Base-by-base conservation (phyloP, 2,888 invertebrate genomes). In the Nomada fucata region DNA sequence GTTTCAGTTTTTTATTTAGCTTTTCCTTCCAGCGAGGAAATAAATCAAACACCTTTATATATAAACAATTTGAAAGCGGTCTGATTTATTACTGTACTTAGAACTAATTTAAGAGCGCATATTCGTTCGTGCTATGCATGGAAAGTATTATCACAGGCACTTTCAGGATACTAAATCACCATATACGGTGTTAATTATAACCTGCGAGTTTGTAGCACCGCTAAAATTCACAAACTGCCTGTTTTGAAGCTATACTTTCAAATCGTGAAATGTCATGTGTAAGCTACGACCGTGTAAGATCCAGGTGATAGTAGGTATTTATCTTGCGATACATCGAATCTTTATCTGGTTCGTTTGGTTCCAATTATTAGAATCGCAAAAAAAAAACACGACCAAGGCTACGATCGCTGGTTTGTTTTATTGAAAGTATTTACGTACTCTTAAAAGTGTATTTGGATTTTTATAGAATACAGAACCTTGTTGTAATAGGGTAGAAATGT, bases 211-310 rank as follows among this genome's bases (percentile, higher is more conserved):
- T 74, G 55, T 69, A 55, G 60, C 44, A 36, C 11, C 20, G 52
- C 26, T 64, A 53, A 70, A 79, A 75, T 75, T 69, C 70, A 36
- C 36, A 23, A 75, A 75, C 64, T 20, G 68, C 36, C 52, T 57
- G 53, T 68, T 79, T 64, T 44, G 29, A 70, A 23, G 68, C 29
- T 10, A 68, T 68, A 76, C 72, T 73, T 67, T 72, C 72, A 44
- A 53, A 69, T 80, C 80, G 72, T 68, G 76, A 76, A 80, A 80
- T 72, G 71, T 80, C 72, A 72, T 26, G 55, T 59, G 72, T 50
- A 36, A 47, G 76, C 57, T 50, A 55, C 42, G 60, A 76, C 68
- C 57, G 57, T 61, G 65, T 61, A 26, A 71, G 53, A 63, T 55
- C 50, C 36, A 29, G 29, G 42, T n/a, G 72, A 73, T 36, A 36